Conservation (phyloP, 1,140 invertebrate species). For the Panagrolaimus sp. region DNA sequence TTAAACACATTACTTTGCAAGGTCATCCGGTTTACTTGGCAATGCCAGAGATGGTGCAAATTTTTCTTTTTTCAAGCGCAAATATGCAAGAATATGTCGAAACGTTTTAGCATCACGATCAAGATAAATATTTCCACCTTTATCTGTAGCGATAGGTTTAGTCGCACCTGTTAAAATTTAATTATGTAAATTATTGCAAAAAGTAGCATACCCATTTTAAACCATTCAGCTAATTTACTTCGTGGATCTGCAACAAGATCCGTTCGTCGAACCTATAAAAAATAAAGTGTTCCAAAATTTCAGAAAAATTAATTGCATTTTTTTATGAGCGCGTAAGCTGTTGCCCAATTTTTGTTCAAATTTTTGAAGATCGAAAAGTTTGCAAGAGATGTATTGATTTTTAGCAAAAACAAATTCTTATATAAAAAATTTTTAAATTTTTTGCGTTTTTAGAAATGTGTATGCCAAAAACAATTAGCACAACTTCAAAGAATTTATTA, state of each 20-base stretch:
- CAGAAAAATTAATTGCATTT: too few species aligned
- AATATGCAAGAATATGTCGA: slow-evolving; percentile 53
- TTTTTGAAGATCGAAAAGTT: too few species aligned
- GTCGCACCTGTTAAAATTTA: slow-evolving; percentile 24
- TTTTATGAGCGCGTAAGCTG: too few species aligned
- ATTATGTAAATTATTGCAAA: too few species aligned
- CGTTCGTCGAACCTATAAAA: slow-evolving; percentile 46
- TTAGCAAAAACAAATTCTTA: too few species aligned
- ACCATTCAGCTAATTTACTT: slow-evolving; percentile 50
- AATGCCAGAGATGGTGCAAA: slow-evolving; percentile 51
- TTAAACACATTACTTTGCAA: slow-evolving; percentile 56
- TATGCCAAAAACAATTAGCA: too few species aligned
- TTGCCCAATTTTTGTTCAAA: too few species aligned
- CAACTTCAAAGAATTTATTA: too few species aligned
- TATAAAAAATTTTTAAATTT: too few species aligned
- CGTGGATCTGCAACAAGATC: slow-evolving; percentile 54
- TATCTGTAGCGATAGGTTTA: slow-evolving; percentile 50
- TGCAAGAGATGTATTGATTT: too few species aligned
- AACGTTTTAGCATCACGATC: slow-evolving; percentile 54
- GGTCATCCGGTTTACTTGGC: slow-evolving; percentile 56
- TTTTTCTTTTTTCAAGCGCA: slow-evolving; percentile 55
- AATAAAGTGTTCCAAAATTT: too few species aligned
- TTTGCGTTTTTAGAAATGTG: too few species aligned
- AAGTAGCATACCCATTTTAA: slow-evolving; percentile 27
- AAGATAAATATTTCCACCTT: slow-evolving; percentile 53